A percentile compares a stretch with the other conserved stretches of the same genome.
Evolutionary conservation across 2,113 vertebrate species (phyloP).

Genomic region (Romanogobio albipinnatus): DNA sequence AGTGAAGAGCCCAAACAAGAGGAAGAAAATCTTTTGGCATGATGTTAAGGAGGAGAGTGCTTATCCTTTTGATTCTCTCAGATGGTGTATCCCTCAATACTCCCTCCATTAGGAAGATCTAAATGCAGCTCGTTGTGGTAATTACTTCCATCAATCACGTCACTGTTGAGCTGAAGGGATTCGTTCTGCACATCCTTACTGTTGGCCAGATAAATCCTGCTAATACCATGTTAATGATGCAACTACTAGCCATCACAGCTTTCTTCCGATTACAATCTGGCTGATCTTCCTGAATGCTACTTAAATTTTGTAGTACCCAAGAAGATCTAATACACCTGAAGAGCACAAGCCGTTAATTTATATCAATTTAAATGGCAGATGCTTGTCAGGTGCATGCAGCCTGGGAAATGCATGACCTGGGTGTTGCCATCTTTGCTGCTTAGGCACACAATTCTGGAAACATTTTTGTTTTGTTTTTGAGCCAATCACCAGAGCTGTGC

Average conservation of each 20-base stretch:
- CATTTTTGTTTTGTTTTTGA: background rate
- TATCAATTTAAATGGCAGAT: background rate
- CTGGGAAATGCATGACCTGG: background rate
- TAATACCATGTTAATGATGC: slow-evolving; percentile 50
- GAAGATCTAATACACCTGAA: background rate
- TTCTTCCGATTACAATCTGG: slow-evolving; percentile 1
- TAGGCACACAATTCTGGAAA: background rate
- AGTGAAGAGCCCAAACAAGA: background rate
- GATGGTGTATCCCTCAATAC: background rate
- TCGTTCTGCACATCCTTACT: slow-evolving; percentile 24
- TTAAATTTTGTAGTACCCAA: slow-evolving; percentile 1
- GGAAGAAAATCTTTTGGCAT: background rate
- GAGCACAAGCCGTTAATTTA: background rate
- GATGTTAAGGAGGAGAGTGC: slow-evolving; percentile 2
- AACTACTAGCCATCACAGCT: slow-evolving; percentile 34
- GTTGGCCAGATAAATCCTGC: slow-evolving; percentile 48
- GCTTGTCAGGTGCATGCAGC: background rate
- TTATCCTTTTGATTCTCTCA: slow-evolving; percentile 40
- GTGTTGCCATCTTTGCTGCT: background rate
- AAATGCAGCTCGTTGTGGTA: slow-evolving; percentile 56
- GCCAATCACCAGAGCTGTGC: background rate
- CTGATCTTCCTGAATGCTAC: slow-evolving; percentile 45
- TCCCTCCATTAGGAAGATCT: slow-evolving; percentile 45
- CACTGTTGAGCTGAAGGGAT: slow-evolving; percentile 39
- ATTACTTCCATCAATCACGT: slow-evolving; percentile 65